A percentile compares a stretch with the other conserved stretches of the same genome.
Conservation (phyloP, 2,888 invertebrate genomes). For the Drymonia ruficornis region DNA sequence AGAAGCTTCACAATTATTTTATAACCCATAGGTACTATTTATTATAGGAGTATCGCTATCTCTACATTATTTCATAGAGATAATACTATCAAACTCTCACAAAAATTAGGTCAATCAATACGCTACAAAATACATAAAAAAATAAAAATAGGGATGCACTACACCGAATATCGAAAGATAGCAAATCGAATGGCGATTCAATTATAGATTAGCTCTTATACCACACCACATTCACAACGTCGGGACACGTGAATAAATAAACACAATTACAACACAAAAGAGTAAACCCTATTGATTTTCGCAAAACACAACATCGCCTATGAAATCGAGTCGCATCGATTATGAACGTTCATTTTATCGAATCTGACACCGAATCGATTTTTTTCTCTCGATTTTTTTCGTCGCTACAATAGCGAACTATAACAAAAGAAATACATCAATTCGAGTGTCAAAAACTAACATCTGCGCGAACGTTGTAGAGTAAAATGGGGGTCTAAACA, state of each 20-base stretch:
- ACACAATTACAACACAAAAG: constrained; percentile 81
- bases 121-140: constrained; percentile 25
- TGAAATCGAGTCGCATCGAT: constrained; percentile 62
- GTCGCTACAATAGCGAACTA: constrained; percentile 63
- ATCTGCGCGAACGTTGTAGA: constrained; percentile 80
- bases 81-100: constrained; percentile 1
- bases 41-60: too few species aligned
- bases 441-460: constrained; percentile 84
- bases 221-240: constrained; percentile 75
- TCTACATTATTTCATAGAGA: not conserved
- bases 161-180: constrained; percentile 69
- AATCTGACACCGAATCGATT: constrained; percentile 65
- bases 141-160: constrained; percentile 44
- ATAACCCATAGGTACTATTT: too few species aligned
- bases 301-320: constrained; percentile 62
- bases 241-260: constrained; percentile 83
- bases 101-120: constrained; percentile 17
- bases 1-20: too few species aligned
- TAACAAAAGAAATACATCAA: constrained; percentile 82
- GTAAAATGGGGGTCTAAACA: constrained; percentile 71
- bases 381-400: constrained; percentile 73
- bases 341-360: constrained; percentile 63
- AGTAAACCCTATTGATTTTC: constrained; percentile 78
- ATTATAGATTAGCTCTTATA: constrained; percentile 83
- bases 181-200: constrained; percentile 80